phyloP scores from a whole-genome alignment of 2,113 vertebrate species.

The Neodon shergylaensis region DNA sequence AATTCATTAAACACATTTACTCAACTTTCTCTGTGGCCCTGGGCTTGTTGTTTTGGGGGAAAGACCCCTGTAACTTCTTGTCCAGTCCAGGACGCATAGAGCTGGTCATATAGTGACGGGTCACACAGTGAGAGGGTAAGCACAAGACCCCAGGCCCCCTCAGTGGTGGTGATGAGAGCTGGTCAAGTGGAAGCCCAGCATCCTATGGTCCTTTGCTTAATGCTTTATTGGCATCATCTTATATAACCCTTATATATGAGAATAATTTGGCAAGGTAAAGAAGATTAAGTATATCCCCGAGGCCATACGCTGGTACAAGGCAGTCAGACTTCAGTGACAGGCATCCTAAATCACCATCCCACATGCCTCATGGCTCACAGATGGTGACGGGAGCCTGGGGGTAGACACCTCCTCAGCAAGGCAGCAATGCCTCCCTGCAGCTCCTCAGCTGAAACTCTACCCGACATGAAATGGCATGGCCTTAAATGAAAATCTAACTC shows the following conservation, averaged over 20 bases:
- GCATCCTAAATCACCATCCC: not conserved
- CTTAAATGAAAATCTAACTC: not conserved
- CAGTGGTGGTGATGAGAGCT: not conserved
- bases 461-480: not conserved
- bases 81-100: not conserved
- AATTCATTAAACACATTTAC: not conserved
- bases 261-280: not conserved
- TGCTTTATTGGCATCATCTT: not conserved
- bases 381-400: not conserved
- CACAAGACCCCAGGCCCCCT: not conserved
- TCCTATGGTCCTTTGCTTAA: not conserved
- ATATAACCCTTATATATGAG: not conserved
- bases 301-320: not conserved
- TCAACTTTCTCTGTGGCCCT: not conserved
- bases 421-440: not conserved
- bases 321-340: not conserved
- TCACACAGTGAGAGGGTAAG: not conserved
- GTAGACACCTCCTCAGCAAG: not conserved
- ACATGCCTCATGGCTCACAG: not conserved
- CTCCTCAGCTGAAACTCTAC: not conserved
- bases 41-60: not conserved
- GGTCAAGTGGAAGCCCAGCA: rapidly evolving
- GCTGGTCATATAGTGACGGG: not conserved
- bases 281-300: not conserved
- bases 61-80: not conserved